Base-by-base conservation (phyloP, 2,797 vertebrate genomes). In the Pseudopleuronectes americanus region DNA sequence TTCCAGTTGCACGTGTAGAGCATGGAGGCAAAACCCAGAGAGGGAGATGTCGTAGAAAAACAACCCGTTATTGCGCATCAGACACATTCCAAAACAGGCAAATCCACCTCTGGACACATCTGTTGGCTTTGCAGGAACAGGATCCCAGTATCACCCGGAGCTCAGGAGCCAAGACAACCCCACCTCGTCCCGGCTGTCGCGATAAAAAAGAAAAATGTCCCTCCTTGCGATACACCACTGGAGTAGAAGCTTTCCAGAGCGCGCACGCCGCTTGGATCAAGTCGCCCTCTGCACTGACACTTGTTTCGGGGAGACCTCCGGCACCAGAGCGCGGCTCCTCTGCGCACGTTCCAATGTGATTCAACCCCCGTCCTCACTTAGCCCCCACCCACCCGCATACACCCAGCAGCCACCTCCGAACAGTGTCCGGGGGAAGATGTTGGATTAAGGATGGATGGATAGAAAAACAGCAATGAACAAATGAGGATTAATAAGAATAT, bases 81-180 rank as follows among this genome's bases (percentile, higher is more conserved):
- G 60, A 84, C 82, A 83, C 71, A 85, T 87, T 84, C 82, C 83
- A 71, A 86, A 90, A 83, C 72, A 83, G 43, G 69, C 64, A 71
- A 82, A 87, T 85, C 80, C 84, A 83, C 62, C 62, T 14, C 64
- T 80, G 82, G 68, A 76, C 76, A 77, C 64, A 77, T 66, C 66
- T 70, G 76, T 74, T 64, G 65, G 45, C 52, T 74, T 69, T 57
- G 49, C 71, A 57, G n/a, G 47, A 63, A 73, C 84, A 76, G 33
- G 4, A 83, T 77, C 64, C 85, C 64, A 70, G 72, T 57, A 78
- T 80, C 70, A 77, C 86, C 88, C 87, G 84, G 64, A 75, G 53
- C 36, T 68, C 62, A 66, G 51, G 23, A 71, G 43, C 36, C 57
- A 80, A 79, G 10, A 33, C 45, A 51, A 23, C 72, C 54, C 12